phyloP scores from a whole-genome alignment of 2,797 vertebrate genomes.

The Megalops cyprinoides region DNA sequence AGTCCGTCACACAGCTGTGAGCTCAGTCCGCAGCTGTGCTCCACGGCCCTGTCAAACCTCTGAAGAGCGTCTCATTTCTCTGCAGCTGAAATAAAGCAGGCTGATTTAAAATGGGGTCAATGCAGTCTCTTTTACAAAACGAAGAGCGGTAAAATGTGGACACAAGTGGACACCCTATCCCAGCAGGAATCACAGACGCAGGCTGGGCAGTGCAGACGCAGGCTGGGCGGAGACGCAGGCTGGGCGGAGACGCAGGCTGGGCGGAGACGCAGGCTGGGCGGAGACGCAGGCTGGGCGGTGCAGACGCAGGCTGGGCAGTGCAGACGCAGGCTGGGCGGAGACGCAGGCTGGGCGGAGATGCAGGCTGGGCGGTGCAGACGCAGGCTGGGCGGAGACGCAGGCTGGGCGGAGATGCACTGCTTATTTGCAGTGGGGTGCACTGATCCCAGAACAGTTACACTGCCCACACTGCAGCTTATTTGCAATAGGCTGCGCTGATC shows the following conservation, averaged over 20 bases:
- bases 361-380: too few relatives aligned
- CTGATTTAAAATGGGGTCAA: conserved; percentile 44
- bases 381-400: too few relatives aligned
- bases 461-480: conserved; percentile 33
- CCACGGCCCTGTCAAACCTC: conserved; percentile 51
- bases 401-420: too few relatives aligned
- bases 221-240: too few relatives aligned
- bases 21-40: conserved; percentile 45
- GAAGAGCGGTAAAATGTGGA: conserved; percentile 39
- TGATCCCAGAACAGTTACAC: neutral
- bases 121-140: conserved; percentile 30
- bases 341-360: too few relatives aligned
- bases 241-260: too few relatives aligned
- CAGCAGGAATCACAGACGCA: neutral
- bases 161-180: conserved; percentile 27
- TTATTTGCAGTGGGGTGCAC: neutral
- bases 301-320: neutral
- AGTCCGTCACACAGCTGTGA: too few relatives aligned
- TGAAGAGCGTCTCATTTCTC: conserved; percentile 40
- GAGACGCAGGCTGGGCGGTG: too few relatives aligned
- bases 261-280: too few relatives aligned
- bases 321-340: too few relatives aligned
- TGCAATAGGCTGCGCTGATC: neutral
- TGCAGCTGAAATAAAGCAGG: conserved; percentile 40
- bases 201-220: too few relatives aligned